Base-by-base conservation (phyloP, 2,113 vertebrate species). In the Dicerorhinus sumatrensis region DNA sequence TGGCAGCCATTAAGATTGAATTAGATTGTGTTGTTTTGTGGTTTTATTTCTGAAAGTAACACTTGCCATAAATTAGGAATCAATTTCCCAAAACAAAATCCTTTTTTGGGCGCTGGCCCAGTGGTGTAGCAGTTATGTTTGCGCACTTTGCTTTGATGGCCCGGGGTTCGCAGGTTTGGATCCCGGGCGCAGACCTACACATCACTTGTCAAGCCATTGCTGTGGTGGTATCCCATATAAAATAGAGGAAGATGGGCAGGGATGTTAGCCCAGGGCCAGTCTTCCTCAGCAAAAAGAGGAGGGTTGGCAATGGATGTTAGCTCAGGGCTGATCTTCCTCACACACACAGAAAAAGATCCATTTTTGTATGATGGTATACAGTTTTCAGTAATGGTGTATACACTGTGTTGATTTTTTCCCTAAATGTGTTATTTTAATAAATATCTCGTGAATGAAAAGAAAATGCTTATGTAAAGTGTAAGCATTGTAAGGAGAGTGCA, bases 1-100 rank as follows among this genome's bases (percentile, higher is more conserved):
- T 97, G 99, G 99, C 97, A 99, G 99, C 98, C 99, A 99, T 98
- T 99, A 99, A 99, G 98, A 85, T 94, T 67, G 96, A 75, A 36
- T 97, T 98, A 91, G 65, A 91, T 87, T 95, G 97, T 75, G 88
- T 94, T 97, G 96, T 69, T 79, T 25, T 97, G 94, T 97, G 98
- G 65, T 97, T 97, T 94, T 97, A 85, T 96, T 98, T 97, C 95
- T 98, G 88, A 97, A 93, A 95, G 69, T 98, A 88, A 98, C 27
- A 98, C 89, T 88, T 96, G 93, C 97, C 94, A 96, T 97, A 97
- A 96, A 98, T 98, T 97, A 97, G 95, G 84, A 95, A 81, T 94
- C 82, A 21, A 17, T 94, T 97, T 97, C 96, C 96, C 94, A 83
- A 97, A 97, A 97, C 96, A 97, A 98, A 98, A 95, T 93, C 77